A percentile compares a stretch with the other conserved stretches of the same genome.
Conservation (phyloP, 2,888 invertebrate genomes). For the Melipona bicolor region DNA sequence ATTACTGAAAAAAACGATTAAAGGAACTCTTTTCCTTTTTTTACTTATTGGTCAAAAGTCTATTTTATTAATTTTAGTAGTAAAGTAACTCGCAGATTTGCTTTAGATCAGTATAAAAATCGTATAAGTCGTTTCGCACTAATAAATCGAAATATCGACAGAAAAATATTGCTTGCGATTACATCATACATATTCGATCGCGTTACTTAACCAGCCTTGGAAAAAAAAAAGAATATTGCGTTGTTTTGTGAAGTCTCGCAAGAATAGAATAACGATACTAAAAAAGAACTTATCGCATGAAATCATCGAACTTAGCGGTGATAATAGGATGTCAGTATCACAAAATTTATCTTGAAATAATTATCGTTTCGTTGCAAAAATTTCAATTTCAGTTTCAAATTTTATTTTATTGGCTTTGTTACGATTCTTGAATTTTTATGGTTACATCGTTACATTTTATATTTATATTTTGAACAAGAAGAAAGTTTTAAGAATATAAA, state of each 20-base stretch:
- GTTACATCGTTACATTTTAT: too few relatives aligned
- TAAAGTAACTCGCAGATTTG: neutral
- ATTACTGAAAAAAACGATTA: neutral
- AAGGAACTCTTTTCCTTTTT: neutral
- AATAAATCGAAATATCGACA: conserved; percentile 36
- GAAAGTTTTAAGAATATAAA: too few relatives aligned
- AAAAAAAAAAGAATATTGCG: conserved; percentile 15
- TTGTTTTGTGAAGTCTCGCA: neutral
- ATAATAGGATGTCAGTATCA: conserved; percentile 42
- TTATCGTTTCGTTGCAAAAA: too few relatives aligned
- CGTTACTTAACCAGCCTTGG: conserved; percentile 8
- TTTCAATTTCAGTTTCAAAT: neutral
- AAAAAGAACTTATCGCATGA: neutral
- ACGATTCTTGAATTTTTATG: too few relatives aligned
- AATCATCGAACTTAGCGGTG: conserved; percentile 32
- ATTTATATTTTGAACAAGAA: too few relatives aligned
- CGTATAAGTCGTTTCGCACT: conserved; percentile 33
- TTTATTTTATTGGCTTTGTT: neutral
- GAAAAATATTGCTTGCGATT: conserved; percentile 31
- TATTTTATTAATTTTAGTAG: too few relatives aligned
- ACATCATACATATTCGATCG: conserved; percentile 57
- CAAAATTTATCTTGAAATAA: too few relatives aligned
- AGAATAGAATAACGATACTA: neutral
- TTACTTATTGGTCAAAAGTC: neutral
- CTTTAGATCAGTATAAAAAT: neutral